Percentiles rank a stretch among this genome's conserved stretches.
These are phyloP conservation scores for Hydrochoerus hydrochaeris DNA, from an alignment of 2,113 vertebrate genomes.

Conservation along the genomic window DNA sequence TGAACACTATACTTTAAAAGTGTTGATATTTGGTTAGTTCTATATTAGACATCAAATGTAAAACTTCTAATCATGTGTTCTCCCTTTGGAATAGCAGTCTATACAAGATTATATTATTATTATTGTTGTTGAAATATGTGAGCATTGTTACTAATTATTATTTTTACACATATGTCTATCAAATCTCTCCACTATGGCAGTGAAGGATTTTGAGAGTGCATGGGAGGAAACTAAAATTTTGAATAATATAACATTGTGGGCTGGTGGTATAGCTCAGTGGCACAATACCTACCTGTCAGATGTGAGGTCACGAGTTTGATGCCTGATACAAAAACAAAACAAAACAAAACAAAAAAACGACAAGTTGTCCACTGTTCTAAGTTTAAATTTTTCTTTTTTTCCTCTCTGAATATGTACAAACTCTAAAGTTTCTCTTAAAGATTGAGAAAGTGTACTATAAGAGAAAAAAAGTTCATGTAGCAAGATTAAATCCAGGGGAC, in stretches of 20 bases:
- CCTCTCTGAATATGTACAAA: not conserved
- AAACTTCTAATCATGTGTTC: not conserved
- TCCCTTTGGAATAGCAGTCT: not conserved
- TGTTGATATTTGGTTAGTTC: not conserved
- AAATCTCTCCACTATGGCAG: not conserved
- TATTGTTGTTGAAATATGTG: not conserved
- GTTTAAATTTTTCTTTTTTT: conserved; percentile 22
- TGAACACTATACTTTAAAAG: not conserved
- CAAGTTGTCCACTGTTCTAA: not conserved
- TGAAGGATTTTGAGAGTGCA: not conserved
- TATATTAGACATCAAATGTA: not conserved
- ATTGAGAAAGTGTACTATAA: not conserved
- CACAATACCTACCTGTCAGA: no score
- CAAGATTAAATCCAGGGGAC: not conserved
- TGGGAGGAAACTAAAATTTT: not conserved
- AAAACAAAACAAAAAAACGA: no score
- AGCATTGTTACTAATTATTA: not conserved
- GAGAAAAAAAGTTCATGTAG: not conserved
- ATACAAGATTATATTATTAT: not conserved
- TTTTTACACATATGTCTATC: not conserved
- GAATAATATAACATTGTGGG: not conserved
- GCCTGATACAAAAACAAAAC: no score
- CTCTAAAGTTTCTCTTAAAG: not conserved
- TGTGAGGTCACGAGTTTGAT: no score
- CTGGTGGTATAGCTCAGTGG: no score